Evolutionary conservation across 1,140 invertebrate species (phyloP).

Genomic region (Cheumatopsyche charites): DNA sequence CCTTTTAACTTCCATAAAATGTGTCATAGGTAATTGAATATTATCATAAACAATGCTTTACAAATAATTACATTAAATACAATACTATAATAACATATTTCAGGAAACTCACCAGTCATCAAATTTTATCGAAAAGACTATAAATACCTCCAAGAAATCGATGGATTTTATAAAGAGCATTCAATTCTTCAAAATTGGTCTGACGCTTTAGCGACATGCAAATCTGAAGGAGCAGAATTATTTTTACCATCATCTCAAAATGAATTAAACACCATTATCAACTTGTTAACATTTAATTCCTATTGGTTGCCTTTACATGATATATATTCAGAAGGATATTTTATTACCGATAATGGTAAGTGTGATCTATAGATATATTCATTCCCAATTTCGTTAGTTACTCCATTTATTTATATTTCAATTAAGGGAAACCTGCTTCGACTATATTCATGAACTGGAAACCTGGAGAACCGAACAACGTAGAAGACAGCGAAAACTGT

Average conservation of each 20-base stretch:
- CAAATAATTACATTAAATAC: no score
- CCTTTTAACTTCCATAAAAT: no score
- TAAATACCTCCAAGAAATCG: not conserved
- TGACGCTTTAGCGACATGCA: not conserved
- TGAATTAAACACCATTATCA: not conserved
- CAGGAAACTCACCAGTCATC: no score
- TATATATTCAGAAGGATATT: slow-evolving; percentile 39
- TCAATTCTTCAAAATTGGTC: not conserved
- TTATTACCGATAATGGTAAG: slow-evolving; percentile 40
- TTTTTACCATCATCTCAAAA: not conserved
- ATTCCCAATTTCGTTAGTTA: no score
- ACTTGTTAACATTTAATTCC: no score
- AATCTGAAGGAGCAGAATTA: not conserved
- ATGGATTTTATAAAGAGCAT: not conserved
- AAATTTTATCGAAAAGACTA: not conserved
- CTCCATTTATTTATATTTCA: no score
- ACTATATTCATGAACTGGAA: slow-evolving; percentile 31
- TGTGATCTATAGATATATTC: no score
- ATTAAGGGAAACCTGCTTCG: no score
- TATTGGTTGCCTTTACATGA: slow-evolving; percentile 32
- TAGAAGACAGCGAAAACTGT: slow-evolving; percentile 38
- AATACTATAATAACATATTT: no score
- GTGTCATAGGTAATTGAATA: no score
- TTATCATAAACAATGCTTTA: no score
- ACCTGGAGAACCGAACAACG: slow-evolving; percentile 32